Evolutionary conservation across 2,797 vertebrate genomes (phyloP), one percentile per base, ranked within the genome.

Genomic region (Takifugu rubripes): DNA sequence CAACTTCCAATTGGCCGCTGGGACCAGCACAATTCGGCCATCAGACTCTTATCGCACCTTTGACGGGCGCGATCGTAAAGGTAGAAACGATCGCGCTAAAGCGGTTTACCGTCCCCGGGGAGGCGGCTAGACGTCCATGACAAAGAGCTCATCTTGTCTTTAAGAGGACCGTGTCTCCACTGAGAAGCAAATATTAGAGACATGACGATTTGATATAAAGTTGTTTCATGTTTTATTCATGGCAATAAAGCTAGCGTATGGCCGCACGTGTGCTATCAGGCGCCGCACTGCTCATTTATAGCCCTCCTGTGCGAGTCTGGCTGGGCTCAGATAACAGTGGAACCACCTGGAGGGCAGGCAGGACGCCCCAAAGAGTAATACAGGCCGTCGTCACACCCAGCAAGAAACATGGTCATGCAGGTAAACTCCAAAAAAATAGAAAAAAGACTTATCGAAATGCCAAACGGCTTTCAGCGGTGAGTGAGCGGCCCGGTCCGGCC

Each of bases 211-310:
- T 63, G 63, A 72, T 51, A 54, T 45, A 54, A 40, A 40, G 36
- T 40, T 40, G 11, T 26, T 87, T 83, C 50, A 86, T 89, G 77
- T 87, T 88, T 92, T 85, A 90, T 90, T 87, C 82, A 90, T 87
- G 69, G 61, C 53, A 53, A 70, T 68, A 81, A 80, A 83, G 79
- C 78, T 87, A 68, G 68, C 51, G 54, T 66, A 87, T 71, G 78
- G 84, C 81, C 74, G 79, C 85, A 88, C 77, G 83, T 76, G 74
- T 84, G 86, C 87, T 88, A 90, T 89, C 87, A 61, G 74, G 81
- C 90, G 87, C 78, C 79, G 81, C 85, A 60, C 73, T 8, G 61
- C 66, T 83, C 84, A 79, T 82, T 87, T 81, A 79, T 78, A 82
- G 87, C 84, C 69, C 82, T 79, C 78, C 73, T 82, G 80, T 44